Conservation (phyloP, 1,140 invertebrate genomes). For the Sweltsa coloradensis region DNA sequence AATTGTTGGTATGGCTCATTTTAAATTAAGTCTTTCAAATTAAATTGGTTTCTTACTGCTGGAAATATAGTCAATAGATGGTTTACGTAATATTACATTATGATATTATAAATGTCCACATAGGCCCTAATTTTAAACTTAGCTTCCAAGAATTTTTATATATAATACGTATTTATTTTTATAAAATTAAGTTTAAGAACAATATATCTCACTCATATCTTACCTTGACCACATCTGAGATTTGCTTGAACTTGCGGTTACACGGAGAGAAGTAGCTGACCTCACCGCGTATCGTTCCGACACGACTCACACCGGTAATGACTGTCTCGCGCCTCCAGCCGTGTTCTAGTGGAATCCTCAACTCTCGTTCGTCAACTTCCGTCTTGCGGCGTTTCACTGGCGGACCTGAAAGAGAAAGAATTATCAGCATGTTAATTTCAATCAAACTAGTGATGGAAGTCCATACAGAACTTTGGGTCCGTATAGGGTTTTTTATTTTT, state of each 20-base stretch:
- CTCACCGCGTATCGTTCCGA: constrained; percentile 66
- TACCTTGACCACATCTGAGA: constrained; percentile 59
- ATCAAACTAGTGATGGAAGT: too few species aligned
- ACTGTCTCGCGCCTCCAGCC: constrained; percentile 86
- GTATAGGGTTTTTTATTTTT: not conserved
- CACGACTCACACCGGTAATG: constrained; percentile 70
- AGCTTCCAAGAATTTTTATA: too few species aligned
- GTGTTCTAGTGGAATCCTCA: constrained; percentile 59
- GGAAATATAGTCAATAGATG: too few species aligned
- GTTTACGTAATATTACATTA: too few species aligned
- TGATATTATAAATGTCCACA: too few species aligned
- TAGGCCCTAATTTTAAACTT: too few species aligned
- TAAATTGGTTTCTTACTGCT: too few species aligned
- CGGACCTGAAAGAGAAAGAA: constrained; percentile 12
- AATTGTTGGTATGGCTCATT: too few species aligned
- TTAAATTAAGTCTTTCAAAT: too few species aligned
- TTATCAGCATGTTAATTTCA: too few species aligned
- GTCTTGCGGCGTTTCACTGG: constrained; percentile 14
- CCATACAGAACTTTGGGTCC: too few species aligned
- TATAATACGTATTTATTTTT: not conserved
- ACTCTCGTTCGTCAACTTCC: constrained; percentile 42
- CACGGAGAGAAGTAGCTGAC: constrained; percentile 84
- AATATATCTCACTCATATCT: constrained; percentile 29
- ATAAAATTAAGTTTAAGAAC: constrained; percentile 29
- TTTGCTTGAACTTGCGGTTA: constrained; percentile 60